Percentiles rank a stretch among this genome's conserved stretches.
These are phyloP conservation scores for Noctua pronuba DNA, from an alignment of 2,888 invertebrate species.

Conservation along the genomic window DNA sequence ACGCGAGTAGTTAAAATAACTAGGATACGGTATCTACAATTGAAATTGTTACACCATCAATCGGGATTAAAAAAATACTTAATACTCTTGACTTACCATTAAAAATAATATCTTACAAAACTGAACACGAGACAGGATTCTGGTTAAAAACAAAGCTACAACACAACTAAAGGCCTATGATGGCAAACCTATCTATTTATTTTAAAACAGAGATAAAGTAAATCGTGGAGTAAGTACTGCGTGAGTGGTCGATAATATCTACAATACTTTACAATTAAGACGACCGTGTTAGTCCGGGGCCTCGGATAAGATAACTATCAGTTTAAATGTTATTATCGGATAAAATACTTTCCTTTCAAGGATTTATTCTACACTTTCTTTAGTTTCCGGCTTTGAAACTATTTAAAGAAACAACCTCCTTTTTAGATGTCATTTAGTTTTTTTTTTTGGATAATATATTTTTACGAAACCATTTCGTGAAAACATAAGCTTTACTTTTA, in stretches of 20 bases:
- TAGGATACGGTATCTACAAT: not conserved
- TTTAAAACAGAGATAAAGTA: constrained; percentile 16
- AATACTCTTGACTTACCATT: constrained; percentile 30
- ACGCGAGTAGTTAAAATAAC: not conserved
- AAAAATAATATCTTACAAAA: not conserved
- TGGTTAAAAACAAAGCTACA: not conserved
- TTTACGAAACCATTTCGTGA: not conserved
- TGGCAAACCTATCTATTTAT: constrained; percentile 34
- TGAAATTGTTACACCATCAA: not conserved
- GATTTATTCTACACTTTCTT: constrained; percentile 30
- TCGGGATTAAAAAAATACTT: not conserved
- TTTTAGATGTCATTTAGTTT: not conserved
- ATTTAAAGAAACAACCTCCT: constrained; percentile 8
- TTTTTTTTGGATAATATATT: not conserved
- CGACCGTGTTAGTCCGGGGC: constrained; percentile 15
- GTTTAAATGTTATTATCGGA: not conserved
- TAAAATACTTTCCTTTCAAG: constrained; percentile 1
- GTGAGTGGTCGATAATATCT: constrained; percentile 43
- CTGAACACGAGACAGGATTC: not conserved
- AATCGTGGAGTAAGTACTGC: not conserved
- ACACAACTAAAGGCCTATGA: constrained; percentile 6
- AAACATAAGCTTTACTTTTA: not conserved
- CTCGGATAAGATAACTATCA: constrained; percentile 22
- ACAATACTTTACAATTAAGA: constrained; percentile 55
- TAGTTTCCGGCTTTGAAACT: constrained; percentile 45